Conservation (phyloP, 2,888 invertebrate genomes). For the Thera britannica region DNA sequence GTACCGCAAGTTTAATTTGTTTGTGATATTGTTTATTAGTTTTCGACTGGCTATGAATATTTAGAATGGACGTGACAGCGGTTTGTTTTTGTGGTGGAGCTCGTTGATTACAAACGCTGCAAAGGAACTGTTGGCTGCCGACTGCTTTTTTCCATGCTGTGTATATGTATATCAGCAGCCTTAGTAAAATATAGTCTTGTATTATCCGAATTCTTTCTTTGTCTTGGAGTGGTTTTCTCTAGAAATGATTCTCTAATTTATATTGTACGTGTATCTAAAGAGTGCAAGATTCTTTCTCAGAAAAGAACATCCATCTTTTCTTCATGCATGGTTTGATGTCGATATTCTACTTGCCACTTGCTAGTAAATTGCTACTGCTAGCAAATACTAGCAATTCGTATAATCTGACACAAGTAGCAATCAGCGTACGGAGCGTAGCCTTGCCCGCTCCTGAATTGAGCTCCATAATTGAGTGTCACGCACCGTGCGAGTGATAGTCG, state of each 20-base stretch:
- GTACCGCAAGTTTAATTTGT: conserved; percentile 44
- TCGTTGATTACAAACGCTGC: conserved; percentile 18
- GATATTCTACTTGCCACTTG: background rate
- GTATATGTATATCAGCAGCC: background rate
- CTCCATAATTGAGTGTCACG: conserved; percentile 76
- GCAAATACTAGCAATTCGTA: conserved; percentile 14
- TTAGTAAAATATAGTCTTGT: background rate
- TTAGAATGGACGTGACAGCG: conserved; percentile 50
- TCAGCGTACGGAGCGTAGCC: conserved; percentile 63
- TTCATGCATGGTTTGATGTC: background rate
- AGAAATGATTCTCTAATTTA: too few species aligned
- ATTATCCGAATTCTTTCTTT: too few species aligned
- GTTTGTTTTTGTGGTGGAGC: conserved; percentile 37
- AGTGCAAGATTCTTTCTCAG: too few species aligned
- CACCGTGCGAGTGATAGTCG: conserved; percentile 56
- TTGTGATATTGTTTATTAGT: conserved; percentile 60
- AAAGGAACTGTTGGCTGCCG: background rate
- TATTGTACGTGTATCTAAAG: too few species aligned
- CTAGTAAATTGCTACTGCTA: conserved; percentile 2
- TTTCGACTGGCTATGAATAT: conserved; percentile 53
- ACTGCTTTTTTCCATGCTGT: background rate
- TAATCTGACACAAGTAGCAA: conserved; percentile 41
- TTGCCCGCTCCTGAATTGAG: conserved; percentile 72
- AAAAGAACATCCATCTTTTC: background rate
- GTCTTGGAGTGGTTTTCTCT: too few species aligned